These are phyloP conservation scores for Ostrea denselamellosa DNA, from an alignment of 1,140 invertebrate genomes.

Conservation along the genomic window DNA sequence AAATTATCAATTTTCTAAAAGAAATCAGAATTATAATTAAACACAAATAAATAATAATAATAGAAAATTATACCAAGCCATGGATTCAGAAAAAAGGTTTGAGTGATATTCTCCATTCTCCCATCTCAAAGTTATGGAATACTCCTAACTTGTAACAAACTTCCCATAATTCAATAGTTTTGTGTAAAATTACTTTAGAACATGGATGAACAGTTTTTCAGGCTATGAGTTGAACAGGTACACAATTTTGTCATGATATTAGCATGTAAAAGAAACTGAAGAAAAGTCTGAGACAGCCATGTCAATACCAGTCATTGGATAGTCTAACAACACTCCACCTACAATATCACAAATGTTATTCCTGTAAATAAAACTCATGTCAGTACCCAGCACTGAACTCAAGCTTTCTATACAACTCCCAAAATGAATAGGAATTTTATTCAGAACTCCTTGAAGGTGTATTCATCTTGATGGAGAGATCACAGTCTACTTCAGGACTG, in stretches of 20 bases:
- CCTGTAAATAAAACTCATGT: not conserved
- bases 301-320: not conserved
- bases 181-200: no score
- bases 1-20: no score
- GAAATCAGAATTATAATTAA: no score
- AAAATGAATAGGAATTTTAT: constrained; percentile 39
- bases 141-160: no score
- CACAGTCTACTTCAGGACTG: not conserved
- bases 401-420: not conserved
- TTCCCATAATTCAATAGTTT: no score
- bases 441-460: not conserved
- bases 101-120: no score
- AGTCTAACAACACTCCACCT: not conserved
- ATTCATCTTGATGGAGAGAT: not conserved
- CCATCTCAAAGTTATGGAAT: no score
- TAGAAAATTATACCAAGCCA: no score
- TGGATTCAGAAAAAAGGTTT: no score
- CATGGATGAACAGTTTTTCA: no score
- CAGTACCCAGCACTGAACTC: constrained; percentile 25
- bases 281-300: no score
- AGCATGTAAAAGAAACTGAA: not conserved
- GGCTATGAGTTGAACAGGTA: not conserved
- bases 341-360: not conserved
- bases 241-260: not conserved
- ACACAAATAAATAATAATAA: no score